These are phyloP conservation scores for Chloroclystis v-ata DNA, from an alignment of 2,888 invertebrate species.

Conservation along the genomic window DNA sequence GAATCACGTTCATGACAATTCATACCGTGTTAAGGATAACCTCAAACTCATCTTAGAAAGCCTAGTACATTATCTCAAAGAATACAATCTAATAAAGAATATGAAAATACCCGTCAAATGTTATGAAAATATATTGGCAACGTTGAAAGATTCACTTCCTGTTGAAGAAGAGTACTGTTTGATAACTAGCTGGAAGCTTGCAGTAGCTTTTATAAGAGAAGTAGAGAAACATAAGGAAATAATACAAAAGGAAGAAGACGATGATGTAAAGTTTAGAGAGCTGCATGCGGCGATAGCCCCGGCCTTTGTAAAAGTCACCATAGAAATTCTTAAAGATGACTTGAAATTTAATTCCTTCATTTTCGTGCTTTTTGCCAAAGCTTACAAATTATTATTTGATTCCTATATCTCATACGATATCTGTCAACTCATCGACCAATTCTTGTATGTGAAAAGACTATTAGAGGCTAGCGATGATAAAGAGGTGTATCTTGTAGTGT, in stretches of 20 bases:
- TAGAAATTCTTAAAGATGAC: slow-evolving; percentile 31
- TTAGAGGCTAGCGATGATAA: slow-evolving; percentile 15
- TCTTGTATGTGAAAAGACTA: slow-evolving; percentile 3
- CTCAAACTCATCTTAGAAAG: slow-evolving; percentile 13
- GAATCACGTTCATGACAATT: slow-evolving; percentile 17
- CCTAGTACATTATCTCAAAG: slow-evolving; percentile 5
- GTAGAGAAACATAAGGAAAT: slow-evolving; percentile 26
- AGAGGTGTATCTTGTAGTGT: slow-evolving; percentile 12
- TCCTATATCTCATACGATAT: no score
- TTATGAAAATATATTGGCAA: slow-evolving; percentile 33
- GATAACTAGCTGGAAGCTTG: slow-evolving; percentile 37
- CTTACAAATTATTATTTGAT: slow-evolving; percentile 15
- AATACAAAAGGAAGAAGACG: slow-evolving; percentile 11
- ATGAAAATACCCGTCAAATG: slow-evolving; percentile 36
- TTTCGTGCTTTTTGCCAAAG: slow-evolving; percentile 25
- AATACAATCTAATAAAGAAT: slow-evolving; percentile 27
- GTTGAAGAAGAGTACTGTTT: slow-evolving; percentile 32
- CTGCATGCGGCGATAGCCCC: slow-evolving; percentile 27
- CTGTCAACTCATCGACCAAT: no score
- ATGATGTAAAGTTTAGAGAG: slow-evolving; percentile 3
- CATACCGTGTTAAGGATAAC: slow-evolving; percentile 15
- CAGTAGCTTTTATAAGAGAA: slow-evolving; percentile 28
- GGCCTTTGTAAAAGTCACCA: slow-evolving; percentile 24
- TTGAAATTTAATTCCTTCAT: slow-evolving; percentile 23
- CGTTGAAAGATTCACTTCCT: slow-evolving; percentile 31